A percentile compares a stretch with the other conserved stretches of the same genome.
Conservation (phyloP, 1,140 invertebrate species). For the Harpegnathos saltator region DNA sequence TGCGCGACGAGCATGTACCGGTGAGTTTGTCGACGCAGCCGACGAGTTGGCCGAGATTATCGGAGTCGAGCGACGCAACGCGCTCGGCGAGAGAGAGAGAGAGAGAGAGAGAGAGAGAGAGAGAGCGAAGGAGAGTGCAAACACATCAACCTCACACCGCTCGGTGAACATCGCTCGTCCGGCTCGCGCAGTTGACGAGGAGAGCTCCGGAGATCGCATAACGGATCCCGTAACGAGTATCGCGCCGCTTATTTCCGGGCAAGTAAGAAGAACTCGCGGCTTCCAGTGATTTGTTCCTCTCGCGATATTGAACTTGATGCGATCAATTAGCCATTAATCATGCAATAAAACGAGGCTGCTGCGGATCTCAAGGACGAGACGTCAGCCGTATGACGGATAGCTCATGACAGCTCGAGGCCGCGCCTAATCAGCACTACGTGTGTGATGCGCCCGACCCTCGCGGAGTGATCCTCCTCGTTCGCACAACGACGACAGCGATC, state of each 20-base stretch:
- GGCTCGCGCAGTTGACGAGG: conserved; percentile 7
- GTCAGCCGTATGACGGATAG: conserved; percentile 35
- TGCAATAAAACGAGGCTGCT: conserved; percentile 37
- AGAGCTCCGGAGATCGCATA: no score
- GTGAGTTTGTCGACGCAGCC: background rate
- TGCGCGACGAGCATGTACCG: conserved; percentile 5
- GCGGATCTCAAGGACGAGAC: background rate
- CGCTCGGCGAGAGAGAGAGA: background rate
- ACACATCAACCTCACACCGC: no score
- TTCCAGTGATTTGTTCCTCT: background rate
- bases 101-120: no score
- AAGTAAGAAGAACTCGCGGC: no score
- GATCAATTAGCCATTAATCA: conserved; percentile 35
- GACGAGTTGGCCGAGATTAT: background rate
- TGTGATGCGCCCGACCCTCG: no score
- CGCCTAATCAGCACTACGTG: conserved; percentile 33
- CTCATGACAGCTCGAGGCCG: conserved; percentile 37
- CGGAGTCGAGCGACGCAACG: background rate
- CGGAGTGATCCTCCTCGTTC: background rate
- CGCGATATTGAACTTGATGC: background rate
- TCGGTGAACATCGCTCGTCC: background rate
- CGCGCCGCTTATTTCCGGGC: conserved; percentile 28
- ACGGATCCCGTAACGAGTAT: no score
- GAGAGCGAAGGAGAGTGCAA: no score
- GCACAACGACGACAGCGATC: conserved; percentile 9